A percentile compares a stretch with the other conserved stretches of the same genome.
These are phyloP conservation scores for Latheticus oryzae DNA, from an alignment of 2,888 invertebrate genomes.

Conservation along the genomic window DNA sequence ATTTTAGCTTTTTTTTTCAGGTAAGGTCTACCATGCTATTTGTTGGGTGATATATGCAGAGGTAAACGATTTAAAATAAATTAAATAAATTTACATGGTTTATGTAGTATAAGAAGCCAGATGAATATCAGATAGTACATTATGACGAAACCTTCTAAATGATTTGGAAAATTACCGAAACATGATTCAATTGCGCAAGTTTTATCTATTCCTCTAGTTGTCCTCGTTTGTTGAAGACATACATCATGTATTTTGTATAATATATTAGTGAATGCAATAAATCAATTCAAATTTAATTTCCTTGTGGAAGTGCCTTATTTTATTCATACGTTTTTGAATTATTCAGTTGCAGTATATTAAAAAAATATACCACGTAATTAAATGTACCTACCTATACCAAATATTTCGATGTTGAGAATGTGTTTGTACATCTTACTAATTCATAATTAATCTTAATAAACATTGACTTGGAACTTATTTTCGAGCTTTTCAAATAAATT, in stretches of 20 bases:
- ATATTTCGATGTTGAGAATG: too few species aligned
- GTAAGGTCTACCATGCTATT: slow-evolving; percentile 18
- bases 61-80: slow-evolving; percentile 7
- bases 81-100: too few species aligned
- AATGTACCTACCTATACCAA: too few species aligned
- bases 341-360: not conserved
- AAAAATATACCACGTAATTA: too few species aligned
- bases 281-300: slow-evolving; percentile 31
- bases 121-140: slow-evolving; percentile 20
- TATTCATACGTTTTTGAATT: slow-evolving; percentile 4
- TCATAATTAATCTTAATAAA: too few species aligned
- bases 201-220: slow-evolving; percentile 37
- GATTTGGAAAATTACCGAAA: slow-evolving; percentile 44
- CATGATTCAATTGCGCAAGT: slow-evolving; percentile 43
- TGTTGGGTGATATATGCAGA: slow-evolving; percentile 10
- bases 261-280: slow-evolving; percentile 12
- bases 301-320: slow-evolving; percentile 8
- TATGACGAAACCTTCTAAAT: slow-evolving; percentile 40
- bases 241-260: slow-evolving; percentile 14
- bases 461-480: too few species aligned
- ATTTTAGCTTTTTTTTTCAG: slow-evolving; percentile 24
- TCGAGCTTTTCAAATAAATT: too few species aligned
- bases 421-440: too few species aligned
- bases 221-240: slow-evolving; percentile 40
- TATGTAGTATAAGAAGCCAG: too few species aligned